These are phyloP conservation scores for Ryuthela nishihirai DNA, from an alignment of 2,888 invertebrate species.

Conservation along the genomic window DNA sequence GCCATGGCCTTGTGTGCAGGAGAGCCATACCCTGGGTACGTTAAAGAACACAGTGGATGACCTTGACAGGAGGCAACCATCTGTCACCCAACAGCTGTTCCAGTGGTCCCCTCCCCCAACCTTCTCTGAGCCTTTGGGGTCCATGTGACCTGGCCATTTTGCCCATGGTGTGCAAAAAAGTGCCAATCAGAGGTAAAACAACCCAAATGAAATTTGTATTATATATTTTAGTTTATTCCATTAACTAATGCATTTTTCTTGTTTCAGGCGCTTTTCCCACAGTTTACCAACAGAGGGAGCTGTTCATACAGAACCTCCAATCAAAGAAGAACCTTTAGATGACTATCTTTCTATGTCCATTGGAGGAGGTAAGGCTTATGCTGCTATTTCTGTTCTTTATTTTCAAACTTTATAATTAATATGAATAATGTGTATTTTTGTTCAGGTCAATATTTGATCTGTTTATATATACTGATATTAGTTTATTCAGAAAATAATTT, in stretches of 20 bases:
- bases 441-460: not conserved
- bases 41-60: too few relatives aligned
- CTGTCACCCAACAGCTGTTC: too few relatives aligned
- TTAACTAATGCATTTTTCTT: not conserved
- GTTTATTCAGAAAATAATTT: too few relatives aligned
- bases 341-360: constrained; percentile 51
- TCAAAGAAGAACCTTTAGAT: constrained; percentile 59
- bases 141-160: too few relatives aligned
- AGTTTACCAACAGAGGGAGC: constrained; percentile 29
- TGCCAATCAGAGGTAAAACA: too few relatives aligned
- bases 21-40: too few relatives aligned
- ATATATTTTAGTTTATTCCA: not conserved
- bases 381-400: not conserved
- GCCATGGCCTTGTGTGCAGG: too few relatives aligned
- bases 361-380: constrained; percentile 2
- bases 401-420: not conserved
- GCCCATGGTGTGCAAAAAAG: too few relatives aligned
- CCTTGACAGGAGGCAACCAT: too few relatives aligned
- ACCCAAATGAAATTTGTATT: too few relatives aligned
- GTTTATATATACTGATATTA: not conserved
- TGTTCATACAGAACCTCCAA: constrained; percentile 56
- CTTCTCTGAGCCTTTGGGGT: too few relatives aligned
- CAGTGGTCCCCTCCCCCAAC: too few relatives aligned
- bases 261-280: constrained; percentile 26
- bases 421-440: not conserved